Base-by-base conservation (phyloP, 2,113 vertebrate genomes). In the Hippopotamus amphibius region DNA sequence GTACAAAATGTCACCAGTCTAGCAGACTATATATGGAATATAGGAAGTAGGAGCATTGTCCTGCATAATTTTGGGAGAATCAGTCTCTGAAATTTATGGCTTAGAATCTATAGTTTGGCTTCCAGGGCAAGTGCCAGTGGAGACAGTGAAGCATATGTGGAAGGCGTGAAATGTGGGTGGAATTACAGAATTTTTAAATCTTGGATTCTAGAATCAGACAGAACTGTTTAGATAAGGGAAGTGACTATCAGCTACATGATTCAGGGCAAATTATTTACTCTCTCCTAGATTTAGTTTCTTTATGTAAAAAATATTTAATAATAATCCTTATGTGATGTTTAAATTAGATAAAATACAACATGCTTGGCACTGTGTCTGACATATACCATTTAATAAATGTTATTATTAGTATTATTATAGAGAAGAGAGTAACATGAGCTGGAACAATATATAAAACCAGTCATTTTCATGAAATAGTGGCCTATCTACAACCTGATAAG, bases 331-430 rank as follows among this genome's bases (percentile, higher is more conserved):
- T 2, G 0, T 76, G 3, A 59, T 61, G 6, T 80, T 53, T 83
- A 90, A 80, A 33, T 91, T 43, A 97, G 46, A 88, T 84, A 71
- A 57, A 96, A 88, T 48, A 33, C 1, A 79, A 43, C 8, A 71
- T 19, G 63, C 0, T 50, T 28, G 41, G 16, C 10, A 53, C 57
- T 68, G 1, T 76, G 5, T 43, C 66, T 53, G 14, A 1, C 11
- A 90, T 5, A 74, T 43, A 43, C 1, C 55, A 61, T 46, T 88
- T 83, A 57, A 57, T 50, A 83, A 48, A 46, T 65, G 3, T 63
- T 65, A 69, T 8, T 59, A 66, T 50, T 24, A 37, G 37, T 37
- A 57, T 14, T 72, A 88, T 69, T 59, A 43, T 26, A 43, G 13
- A 59, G 43, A 46, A 80, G 1, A 94, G 14, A 85, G 26, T 21